Evolutionary conservation across 92 coral and sea anemone species (phyloP), one percentile per base, ranked within the genome.

Genomic region (Umimayanthus chanpuru): DNA sequence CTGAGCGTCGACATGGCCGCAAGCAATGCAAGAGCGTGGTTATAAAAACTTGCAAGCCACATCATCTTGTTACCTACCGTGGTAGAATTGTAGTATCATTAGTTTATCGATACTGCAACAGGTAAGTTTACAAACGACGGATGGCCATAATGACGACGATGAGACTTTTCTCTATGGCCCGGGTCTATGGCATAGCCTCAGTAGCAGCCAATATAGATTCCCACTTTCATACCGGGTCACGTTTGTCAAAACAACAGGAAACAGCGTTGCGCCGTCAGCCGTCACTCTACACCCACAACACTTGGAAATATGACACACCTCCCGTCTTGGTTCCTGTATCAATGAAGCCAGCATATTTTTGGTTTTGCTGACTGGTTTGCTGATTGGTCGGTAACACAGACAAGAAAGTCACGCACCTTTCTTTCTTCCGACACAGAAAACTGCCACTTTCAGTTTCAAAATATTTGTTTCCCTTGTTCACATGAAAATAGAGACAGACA

Each of bases 171-270:
- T n/a, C n/a, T n/a, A n/a, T n/a, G n/a, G n/a, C n/a, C n/a, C n/a
- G n/a, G n/a, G n/a, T 61, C 68, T 20, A 21, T 61, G 25, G 23
- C 5, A 26, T 18, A 26, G 26, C 68, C 7, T 80, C 84, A 9
- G 28, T 16, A 16, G 56, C 32, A 56, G 84, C 70, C 72, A 80
- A 80, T 80, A 80, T 40, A 80, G 30, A 8, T 20, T 28, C 14
- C 71, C 47, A 5, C 26, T 56, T 56, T 29, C 43, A 49, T 78
- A 77, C 20, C 9, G 84, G 26, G 44, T 80, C 71, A 16, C 70
- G 84, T 55, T 55, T 80, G 26, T 14, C 49, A 56, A 56, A 80
- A 29, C 15, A 56, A 56, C 84, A 80, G 84, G 84, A 80, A 80
- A 36, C 28, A 23, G 47, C 70, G 23, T 15, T 26, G 66, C 67